Base-by-base conservation (phyloP, 2,113 vertebrate species). In the western clawed frog (Xenopus tropicalis) region DNA sequence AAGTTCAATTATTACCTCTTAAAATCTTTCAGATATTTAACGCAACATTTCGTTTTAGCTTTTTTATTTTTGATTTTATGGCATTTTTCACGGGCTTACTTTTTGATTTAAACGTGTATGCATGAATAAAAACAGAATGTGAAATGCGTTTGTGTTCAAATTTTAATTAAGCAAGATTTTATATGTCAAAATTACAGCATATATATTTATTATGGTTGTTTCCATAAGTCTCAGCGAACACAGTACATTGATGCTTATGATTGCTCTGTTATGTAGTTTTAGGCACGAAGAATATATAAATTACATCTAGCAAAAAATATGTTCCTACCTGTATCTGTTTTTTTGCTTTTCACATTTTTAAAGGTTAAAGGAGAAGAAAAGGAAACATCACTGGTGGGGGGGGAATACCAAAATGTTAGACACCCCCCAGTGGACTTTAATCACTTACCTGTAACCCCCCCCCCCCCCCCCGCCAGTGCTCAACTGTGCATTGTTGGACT, bases 11-110 rank as follows among this genome's bases (percentile, higher is more conserved):
- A 76, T 76, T 76, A 76, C 73, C 73, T 76, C 66, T 69, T 76
- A 76, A 76, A 76, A 76, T 54, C 73, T 76, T 76, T 76, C 52
- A 76, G 73, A 76, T 76, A 76, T 66, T 76, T 76, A 68, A 69
- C 66, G 69, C 73, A 76, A 76, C 73, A 76, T 76, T 76, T 76
- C 69, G 57, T 76, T 69, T 74, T 76, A 16, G 22, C 66, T 54
- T 76, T 76, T 68, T 58, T 54, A n/a, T 54, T 44, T 66, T 74
- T 17, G n/a, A 61, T 69, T 76, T 76, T 76, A 76, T 69, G 23
- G 73, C 29, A 16, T 69, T 69, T 75, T 76, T 69, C 24, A 42
- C 58, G 54, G 58, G 57, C 56, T 62, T 48, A 44, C 57, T 42
- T 76, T n/a, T 66, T 61, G 56, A 24, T 63, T 69, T 67, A 46